Conservation (phyloP, 2,888 invertebrate genomes). For the Callinectes sapidus region DNA sequence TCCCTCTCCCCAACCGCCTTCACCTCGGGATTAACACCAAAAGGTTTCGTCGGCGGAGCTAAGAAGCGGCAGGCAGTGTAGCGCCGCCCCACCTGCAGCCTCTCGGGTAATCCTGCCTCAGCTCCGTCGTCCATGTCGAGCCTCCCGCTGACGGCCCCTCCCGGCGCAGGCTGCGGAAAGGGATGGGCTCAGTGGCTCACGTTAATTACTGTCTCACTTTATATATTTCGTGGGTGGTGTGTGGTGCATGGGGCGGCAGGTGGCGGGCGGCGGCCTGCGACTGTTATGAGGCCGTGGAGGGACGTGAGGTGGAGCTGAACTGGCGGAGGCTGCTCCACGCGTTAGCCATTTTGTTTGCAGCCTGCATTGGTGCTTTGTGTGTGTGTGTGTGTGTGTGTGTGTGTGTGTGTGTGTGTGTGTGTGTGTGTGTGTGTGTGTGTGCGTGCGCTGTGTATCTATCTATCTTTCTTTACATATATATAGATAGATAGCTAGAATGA, state of each 20-base stretch:
- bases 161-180: slow-evolving; percentile 17
- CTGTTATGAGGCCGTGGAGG: slow-evolving; percentile 28
- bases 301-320: slow-evolving; percentile 31
- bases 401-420: background rate
- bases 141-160: slow-evolving; percentile 19
- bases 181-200: slow-evolving; percentile 15
- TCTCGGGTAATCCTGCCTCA: slow-evolving; percentile 13
- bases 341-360: background rate
- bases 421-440: background rate
- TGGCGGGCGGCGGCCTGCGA: slow-evolving; percentile 19
- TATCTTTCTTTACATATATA: background rate
- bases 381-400: background rate
- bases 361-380: background rate
- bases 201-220: slow-evolving; percentile 31
- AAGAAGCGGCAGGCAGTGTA: slow-evolving; percentile 7
- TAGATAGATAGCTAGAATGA: background rate
- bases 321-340: slow-evolving; percentile 3
- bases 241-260: slow-evolving; percentile 26
- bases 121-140: background rate
- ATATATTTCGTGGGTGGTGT: slow-evolving; percentile 28
- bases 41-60: background rate
- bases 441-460: no score
- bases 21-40: slow-evolving; percentile 12
- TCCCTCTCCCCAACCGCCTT: background rate
- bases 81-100: background rate